Conservation (phyloP, 2,888 invertebrate species). For the Erpobdella octoculata region DNA sequence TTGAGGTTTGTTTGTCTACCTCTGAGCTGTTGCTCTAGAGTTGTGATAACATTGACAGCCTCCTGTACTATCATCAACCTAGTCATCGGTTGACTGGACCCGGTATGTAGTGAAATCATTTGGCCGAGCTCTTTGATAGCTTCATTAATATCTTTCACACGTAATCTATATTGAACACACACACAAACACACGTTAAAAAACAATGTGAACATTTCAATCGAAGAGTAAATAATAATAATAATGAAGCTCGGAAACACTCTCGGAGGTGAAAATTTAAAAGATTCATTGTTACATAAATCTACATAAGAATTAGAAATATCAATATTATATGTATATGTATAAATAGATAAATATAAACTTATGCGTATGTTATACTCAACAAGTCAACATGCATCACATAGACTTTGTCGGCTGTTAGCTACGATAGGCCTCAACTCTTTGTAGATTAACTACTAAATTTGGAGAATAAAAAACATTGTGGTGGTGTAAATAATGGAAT, state of each 20-base stretch:
- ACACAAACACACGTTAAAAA: neutral
- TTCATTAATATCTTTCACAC: conserved; percentile 96
- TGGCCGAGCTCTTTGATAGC: conserved; percentile 93
- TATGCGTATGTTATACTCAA: neutral
- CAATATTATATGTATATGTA: too few species aligned
- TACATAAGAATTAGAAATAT: too few species aligned
- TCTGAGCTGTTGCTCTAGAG: conserved; percentile 92
- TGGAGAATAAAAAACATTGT: too few species aligned
- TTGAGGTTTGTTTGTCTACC: conserved; percentile 56
- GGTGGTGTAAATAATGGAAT: too few species aligned
- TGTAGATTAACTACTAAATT: neutral
- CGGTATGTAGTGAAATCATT: conserved; percentile 94
- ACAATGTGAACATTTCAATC: neutral
- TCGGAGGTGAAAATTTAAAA: too few species aligned
- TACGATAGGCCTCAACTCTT: neutral
- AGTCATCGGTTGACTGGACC: conserved; percentile 93
- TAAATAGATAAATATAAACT: too few species aligned
- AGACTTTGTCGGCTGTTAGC: conserved; percentile 8
- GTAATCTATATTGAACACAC: conserved; percentile 66
- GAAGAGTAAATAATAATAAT: neutral
- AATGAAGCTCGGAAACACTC: neutral
- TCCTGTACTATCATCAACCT: conserved; percentile 95
- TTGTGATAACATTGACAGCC: conserved; percentile 97
- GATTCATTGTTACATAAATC: too few species aligned
- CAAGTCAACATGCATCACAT: conserved; percentile 4